Percentiles rank a stretch among this genome's conserved stretches.
phyloP scores from a whole-genome alignment of 2,113 vertebrate genomes.

The Archilochus colubris region DNA sequence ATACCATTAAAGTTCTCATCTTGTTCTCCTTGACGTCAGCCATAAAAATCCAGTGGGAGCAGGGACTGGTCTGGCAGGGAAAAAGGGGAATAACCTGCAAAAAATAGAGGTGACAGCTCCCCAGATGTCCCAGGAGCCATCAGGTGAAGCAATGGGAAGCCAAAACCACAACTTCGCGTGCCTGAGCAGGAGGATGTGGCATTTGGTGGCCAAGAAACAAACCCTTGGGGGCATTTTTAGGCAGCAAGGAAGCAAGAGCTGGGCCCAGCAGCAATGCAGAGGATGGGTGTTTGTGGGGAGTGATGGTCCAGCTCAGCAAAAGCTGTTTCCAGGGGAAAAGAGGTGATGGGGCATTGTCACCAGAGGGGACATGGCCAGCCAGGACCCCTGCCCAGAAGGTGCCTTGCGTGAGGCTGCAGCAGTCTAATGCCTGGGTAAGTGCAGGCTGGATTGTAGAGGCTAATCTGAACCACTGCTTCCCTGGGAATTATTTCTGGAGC shows the following conservation, averaged over 20 bases:
- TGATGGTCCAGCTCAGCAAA: background rate
- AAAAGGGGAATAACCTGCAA: background rate
- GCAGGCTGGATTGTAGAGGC: slow-evolving; percentile 22
- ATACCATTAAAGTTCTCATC: slow-evolving; percentile 37
- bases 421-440: background rate
- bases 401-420: background rate
- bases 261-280: background rate
- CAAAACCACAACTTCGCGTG: accelerated
- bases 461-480: slow-evolving; percentile 58
- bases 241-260: background rate
- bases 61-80: background rate
- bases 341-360: accelerated
- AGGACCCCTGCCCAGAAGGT: accelerated
- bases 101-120: background rate
- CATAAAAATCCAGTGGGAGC: background rate
- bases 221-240: background rate
- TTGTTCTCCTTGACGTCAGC: slow-evolving; percentile 48
- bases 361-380: background rate
- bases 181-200: background rate
- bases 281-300: background rate
- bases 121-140: accelerated
- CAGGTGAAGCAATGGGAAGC: background rate
- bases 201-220: background rate
- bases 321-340: background rate
- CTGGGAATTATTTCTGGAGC: slow-evolving; percentile 73